A percentile compares a stretch with the other conserved stretches of the same genome.
phyloP scores from a whole-genome alignment of 2,797 vertebrate genomes.

The Arrhamphus sclerolepis region DNA sequence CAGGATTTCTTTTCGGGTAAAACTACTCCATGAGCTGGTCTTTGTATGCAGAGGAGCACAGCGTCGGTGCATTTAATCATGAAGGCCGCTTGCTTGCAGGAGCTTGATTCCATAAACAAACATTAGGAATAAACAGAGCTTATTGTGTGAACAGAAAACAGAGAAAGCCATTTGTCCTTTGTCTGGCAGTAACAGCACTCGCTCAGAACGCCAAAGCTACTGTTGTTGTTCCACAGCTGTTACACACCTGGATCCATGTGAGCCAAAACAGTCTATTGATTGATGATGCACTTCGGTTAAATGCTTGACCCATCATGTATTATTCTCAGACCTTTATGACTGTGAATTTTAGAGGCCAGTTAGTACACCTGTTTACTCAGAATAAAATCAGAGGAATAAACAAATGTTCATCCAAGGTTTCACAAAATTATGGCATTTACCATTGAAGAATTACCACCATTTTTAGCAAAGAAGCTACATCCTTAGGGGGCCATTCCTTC shows the following conservation, averaged over 20 bases:
- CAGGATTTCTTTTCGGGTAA: conserved; percentile 26
- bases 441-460: too few species aligned
- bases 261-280: conserved; percentile 34
- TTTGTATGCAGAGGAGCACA: conserved; percentile 10
- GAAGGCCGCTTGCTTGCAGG: conserved; percentile 16
- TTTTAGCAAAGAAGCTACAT: too few species aligned
- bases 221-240: conserved; percentile 34
- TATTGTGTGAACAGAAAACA: conserved; percentile 26
- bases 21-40: conserved; percentile 12
- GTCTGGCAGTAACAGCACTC: conserved; percentile 14
- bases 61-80: conserved; percentile 11
- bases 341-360: conserved; percentile 9
- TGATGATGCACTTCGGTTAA: conserved; percentile 28
- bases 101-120: conserved; percentile 18
- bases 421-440: too few species aligned
- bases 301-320: conserved; percentile 14
- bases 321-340: conserved; percentile 13
- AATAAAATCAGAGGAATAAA: not conserved
- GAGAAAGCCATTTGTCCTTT: conserved; percentile 47
- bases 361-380: conserved; percentile 16
- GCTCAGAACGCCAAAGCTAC: conserved; percentile 19
- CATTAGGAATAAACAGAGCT: conserved; percentile 19
- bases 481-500: too few species aligned
- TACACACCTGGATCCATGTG: conserved; percentile 36
- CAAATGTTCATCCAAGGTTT: too few species aligned